A percentile compares a stretch with the other conserved stretches of the same genome.
Conservation (phyloP, 1,140 invertebrate genomes). For the Danaus plexippus region DNA sequence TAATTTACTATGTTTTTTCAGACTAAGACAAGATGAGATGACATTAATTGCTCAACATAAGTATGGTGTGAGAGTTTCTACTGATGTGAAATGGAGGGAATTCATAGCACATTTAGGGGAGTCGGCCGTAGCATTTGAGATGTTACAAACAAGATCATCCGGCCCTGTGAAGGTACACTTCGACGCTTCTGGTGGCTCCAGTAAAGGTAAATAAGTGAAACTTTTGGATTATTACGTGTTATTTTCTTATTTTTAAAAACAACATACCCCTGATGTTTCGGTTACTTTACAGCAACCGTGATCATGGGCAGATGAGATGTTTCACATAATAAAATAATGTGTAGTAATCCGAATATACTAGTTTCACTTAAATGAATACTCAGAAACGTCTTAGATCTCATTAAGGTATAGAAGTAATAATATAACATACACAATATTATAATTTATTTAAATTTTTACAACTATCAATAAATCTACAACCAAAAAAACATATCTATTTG, state of each 20-base stretch:
- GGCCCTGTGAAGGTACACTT: conserved; percentile 67
- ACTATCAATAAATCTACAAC: no score
- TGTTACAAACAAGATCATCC: conserved; percentile 75
- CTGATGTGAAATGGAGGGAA: conserved; percentile 61
- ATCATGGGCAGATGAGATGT: no score
- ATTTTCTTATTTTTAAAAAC: neutral
- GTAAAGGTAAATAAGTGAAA: conserved; percentile 42
- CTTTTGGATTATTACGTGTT: neutral
- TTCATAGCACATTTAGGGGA: conserved; percentile 71
- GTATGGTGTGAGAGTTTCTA: conserved; percentile 69
- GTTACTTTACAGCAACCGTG: no score
- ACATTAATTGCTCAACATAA: conserved; percentile 75
- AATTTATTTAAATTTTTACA: no score
- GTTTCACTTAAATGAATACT: no score
- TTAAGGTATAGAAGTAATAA: no score
- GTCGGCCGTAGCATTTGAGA: conserved; percentile 76
- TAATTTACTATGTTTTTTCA: conserved; percentile 38
- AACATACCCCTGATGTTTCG: no score
- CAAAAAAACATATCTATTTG: no score
- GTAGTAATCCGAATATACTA: no score
- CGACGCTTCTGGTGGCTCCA: conserved; percentile 44
- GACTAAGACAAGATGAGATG: conserved; percentile 73
- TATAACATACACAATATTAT: no score
- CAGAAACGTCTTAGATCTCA: no score
- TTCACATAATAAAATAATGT: no score